These are phyloP conservation scores for Esox niger DNA, from an alignment of 2,113 vertebrate species.

Conservation along the genomic window DNA sequence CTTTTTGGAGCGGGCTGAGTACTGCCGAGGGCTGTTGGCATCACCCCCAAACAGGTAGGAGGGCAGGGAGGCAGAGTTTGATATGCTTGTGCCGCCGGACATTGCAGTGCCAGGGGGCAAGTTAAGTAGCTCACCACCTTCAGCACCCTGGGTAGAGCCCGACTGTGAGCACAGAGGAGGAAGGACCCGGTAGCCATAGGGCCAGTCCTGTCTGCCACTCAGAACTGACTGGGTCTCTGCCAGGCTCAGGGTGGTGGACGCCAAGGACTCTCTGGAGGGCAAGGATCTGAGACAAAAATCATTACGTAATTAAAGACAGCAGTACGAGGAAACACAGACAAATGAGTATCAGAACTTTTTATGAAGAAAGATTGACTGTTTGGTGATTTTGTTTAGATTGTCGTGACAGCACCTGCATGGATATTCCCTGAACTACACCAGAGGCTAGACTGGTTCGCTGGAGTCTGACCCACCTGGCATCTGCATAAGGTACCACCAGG, in stretches of 20 bases:
- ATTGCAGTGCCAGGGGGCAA: slow-evolving; percentile 70
- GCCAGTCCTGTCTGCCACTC: slow-evolving; percentile 84
- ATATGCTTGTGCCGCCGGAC: slow-evolving; percentile 73
- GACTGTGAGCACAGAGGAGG: slow-evolving; percentile 71
- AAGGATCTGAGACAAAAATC: slow-evolving; percentile 77
- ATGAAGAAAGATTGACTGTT: neutral
- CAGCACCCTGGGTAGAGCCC: slow-evolving; percentile 68
- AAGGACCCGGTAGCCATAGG: slow-evolving; percentile 75
- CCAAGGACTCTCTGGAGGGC: slow-evolving; percentile 81
- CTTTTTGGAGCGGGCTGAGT: slow-evolving; percentile 78
- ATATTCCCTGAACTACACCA: neutral
- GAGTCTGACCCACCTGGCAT: slow-evolving; percentile 83
- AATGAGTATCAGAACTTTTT: neutral
- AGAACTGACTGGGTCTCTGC: slow-evolving; percentile 82
- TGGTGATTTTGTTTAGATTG: neutral
- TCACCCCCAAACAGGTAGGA: slow-evolving; percentile 82
- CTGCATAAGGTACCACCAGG: slow-evolving; percentile 73
- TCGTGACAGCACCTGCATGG: neutral
- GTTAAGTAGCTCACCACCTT: slow-evolving; percentile 72
- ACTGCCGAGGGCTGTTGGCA: slow-evolving; percentile 67
- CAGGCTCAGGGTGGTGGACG: slow-evolving; percentile 80
- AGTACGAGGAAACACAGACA: neutral
- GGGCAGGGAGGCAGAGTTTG: slow-evolving; percentile 77
- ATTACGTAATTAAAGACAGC: slow-evolving; percentile 12
- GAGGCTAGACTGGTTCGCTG: neutral